Percentiles rank a stretch among this genome's conserved stretches.
Conservation (phyloP, 1,140 invertebrate genomes). For the Vanessa atalanta region DNA sequence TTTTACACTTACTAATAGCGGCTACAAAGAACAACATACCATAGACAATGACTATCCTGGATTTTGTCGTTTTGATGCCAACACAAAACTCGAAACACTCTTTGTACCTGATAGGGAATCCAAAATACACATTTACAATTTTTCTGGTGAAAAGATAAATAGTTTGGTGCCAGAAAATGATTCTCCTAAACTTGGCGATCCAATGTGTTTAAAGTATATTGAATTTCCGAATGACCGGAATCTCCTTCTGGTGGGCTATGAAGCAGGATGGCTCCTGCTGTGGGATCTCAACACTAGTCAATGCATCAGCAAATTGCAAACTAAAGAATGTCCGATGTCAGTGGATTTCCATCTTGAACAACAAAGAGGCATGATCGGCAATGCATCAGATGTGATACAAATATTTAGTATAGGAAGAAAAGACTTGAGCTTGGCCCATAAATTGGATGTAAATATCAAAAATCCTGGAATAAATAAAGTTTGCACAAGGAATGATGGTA, state of each 20-base stretch:
- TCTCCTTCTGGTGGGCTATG: conserved; percentile 84
- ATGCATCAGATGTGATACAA: conserved; percentile 82
- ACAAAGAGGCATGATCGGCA: conserved; percentile 84
- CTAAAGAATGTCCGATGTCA: conserved; percentile 85
- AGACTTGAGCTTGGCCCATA: conserved; percentile 82
- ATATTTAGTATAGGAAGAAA: conserved; percentile 81
- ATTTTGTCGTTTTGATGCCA: conserved; percentile 84
- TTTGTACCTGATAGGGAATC: conserved; percentile 84
- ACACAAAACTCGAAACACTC: conserved; percentile 83
- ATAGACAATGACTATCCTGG: conserved; percentile 83
- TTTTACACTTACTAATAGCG: conserved; percentile 83
- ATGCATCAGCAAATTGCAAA: conserved; percentile 81
- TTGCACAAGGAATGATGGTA: conserved; percentile 86
- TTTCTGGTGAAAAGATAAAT: conserved; percentile 80
- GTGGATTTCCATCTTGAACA: conserved; percentile 85
- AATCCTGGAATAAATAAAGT: conserved; percentile 87
- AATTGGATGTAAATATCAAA: conserved; percentile 83
- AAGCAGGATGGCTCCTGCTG: conserved; percentile 84
- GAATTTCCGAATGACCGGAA: conserved; percentile 76
- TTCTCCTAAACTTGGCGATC: conserved; percentile 78
- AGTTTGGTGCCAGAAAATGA: conserved; percentile 59
- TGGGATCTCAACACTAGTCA: conserved; percentile 85
- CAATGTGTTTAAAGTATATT: conserved; percentile 84
- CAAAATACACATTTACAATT: conserved; percentile 83
- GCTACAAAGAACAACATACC: conserved; percentile 81